Base-by-base conservation (phyloP, 2,797 vertebrate genomes). In the Sphenopsis melanotis region DNA sequence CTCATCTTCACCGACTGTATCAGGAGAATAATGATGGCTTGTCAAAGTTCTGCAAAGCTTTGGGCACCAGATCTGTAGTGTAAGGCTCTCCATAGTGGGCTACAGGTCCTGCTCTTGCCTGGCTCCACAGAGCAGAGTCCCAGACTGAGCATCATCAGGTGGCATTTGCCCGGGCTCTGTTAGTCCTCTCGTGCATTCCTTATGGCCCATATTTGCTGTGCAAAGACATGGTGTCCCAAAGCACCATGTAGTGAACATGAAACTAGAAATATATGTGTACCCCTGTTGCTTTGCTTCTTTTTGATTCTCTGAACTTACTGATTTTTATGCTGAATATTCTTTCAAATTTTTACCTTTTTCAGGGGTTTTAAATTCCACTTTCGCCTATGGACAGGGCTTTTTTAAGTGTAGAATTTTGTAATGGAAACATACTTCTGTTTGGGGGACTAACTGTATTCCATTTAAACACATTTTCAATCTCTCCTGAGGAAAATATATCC, bases 1-100 rank as follows among this genome's bases (percentile, higher is more conserved):
- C 36, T 79, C 32, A 46, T 30, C 44, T 69, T 88, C 47, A 44
- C 19, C 0, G 0, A 19, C 18, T 27, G 3, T 16, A 17, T n/a
- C 60, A 55, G 30, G 39, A 79, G 46, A 88, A 90, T 34, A 65
- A 68, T 6, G 27, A 23, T 10, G 30, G 23, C 6, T 90, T 88
- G n/a, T 16, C 52, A 52, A 63, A 72, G n/a, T 15, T 36, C 23
- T 63, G 23, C 37, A 71, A 69, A 82, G 34, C 20, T 56, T 46
- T 64, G n/a, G 60, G 34, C 27, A 32, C 26, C 23, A 74, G 15
- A 66, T 72, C 29, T 49, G n/a, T 26, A 21, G 19, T n/a, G 34
- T 41, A 80, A 88, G 39, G 37, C 30, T 77, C 19, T 36, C 5
- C 3, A 2, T 1, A n/a, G 19, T 24, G 63, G 36, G 17, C 47